Evolutionary conservation across 2,888 invertebrate species (phyloP), one percentile per base, ranked within the genome.

Genomic region (Acrobasis consociella): DNA sequence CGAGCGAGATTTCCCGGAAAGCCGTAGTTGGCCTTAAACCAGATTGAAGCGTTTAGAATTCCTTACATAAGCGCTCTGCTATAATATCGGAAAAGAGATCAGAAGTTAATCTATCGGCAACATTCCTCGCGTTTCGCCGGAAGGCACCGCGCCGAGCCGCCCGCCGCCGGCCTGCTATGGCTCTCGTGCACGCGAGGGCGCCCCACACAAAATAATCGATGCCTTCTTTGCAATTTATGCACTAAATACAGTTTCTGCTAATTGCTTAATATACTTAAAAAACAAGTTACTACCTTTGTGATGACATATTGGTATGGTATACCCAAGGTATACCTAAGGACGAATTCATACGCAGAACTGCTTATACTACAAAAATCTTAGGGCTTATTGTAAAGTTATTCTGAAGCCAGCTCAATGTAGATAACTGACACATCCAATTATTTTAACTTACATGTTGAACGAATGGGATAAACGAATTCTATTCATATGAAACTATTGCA

Each of bases 71-170:
- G 86, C 85, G 82, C 78, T 84, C 78, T 80, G 87, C 87, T 86
- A 87, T 91, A 89, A 91, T 91, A 91, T 91, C 91, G 89, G 89
- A 87, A 91, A 91, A 90, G 91, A 91, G 91, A 91, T 91, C 91
- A 91, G 91, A 90, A 91, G 91, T 91, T 91, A 91, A 91, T 91
- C 91, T 91, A 91, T 91, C 89, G 90, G 90, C 89, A 91, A 91
- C 90, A 91, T 91, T 91, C 89, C 86, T 86, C 83, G 90, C 87
- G 88, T 89, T 90, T 87, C 84, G 89, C 90, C 91, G 91, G 91
- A 91, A 91, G 91, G 90, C 89, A 89, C 76, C 81, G 78, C 77
- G 76, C 78, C 66, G 66, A 64, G 67, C 64, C 77, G 75, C 76
- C 73, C 75, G 73, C 69, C 75, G 70, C 74, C 76, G 76, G 72